A percentile compares a stretch with the other conserved stretches of the same genome.
Conservation (phyloP, 2,888 invertebrate genomes). For the Aelia acuminata region DNA sequence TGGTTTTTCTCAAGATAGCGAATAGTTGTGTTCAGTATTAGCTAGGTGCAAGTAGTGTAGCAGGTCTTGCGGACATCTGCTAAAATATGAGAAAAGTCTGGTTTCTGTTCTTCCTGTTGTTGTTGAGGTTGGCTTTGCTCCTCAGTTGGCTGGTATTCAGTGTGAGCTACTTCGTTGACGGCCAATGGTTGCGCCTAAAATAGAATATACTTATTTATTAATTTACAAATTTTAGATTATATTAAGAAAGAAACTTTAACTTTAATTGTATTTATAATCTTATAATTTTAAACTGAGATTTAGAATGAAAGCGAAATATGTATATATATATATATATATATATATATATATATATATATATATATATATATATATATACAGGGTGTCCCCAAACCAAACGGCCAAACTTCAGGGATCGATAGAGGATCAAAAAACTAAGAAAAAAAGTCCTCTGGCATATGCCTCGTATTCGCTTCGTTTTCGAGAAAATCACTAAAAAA, state of each 20-base stretch:
- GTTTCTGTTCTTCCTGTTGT: constrained; percentile 76
- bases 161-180: constrained; percentile 1
- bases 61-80: constrained; percentile 91
- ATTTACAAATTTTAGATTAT: neutral
- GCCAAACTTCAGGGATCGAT: too few species aligned
- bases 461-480: too few species aligned
- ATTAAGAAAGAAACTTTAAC: neutral
- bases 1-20: neutral
- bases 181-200: constrained; percentile 17
- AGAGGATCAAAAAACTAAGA: too few species aligned
- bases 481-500: too few species aligned
- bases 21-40: neutral
- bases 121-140: constrained; percentile 70
- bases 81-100: constrained; percentile 90
- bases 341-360: too few species aligned
- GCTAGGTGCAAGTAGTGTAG: constrained; percentile 75
- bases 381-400: too few species aligned
- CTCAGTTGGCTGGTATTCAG: constrained; percentile 63
- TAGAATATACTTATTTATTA: neutral
- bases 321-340: too few species aligned
- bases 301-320: too few species aligned
- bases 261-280: too few species aligned
- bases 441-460: too few species aligned
- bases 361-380: too few species aligned
- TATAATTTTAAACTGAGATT: too few species aligned